Base-by-base conservation (phyloP, 2,113 vertebrate genomes). In the Leucoraja erinaceus region DNA sequence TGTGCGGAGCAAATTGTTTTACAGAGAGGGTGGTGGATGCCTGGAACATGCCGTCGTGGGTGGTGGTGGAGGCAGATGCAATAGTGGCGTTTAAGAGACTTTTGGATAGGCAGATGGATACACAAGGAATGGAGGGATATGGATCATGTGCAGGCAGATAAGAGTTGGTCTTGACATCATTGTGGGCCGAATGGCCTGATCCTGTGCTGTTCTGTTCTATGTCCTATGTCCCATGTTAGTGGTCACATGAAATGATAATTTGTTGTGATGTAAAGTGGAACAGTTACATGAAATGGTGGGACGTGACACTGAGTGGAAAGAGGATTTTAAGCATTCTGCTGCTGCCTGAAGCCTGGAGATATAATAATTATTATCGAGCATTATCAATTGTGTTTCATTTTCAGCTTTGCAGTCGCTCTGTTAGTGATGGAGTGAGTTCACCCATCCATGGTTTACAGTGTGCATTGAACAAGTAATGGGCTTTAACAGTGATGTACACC, bases 271-370 rank as follows among this genome's bases (percentile, higher is more conserved):
- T 47, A 47, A 47, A 47, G 38, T 47, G 20, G 18, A 63, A 88
- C 31, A 63, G 83, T 88, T 47, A 28, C 2, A 0, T 14, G 18
- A 5, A 63, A 28, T 66, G 28, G 5, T 88, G 83, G 59, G 18
- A 63, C 7, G 83, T 88, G 16, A 88, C 28, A 88, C 31, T 63
- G 59, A 63, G 59, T 16, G 31, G 59, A 63, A n/a, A n/a, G 56
- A 31, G 25, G 56, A 63, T 88, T 88, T 88, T 88, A 88, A 47
- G 28, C 83, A 63, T 63, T 88, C 28, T 88, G 83, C 59, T 31
- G 61, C 14, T 66, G 83, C 59, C 18, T 56, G n/a, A n/a, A 88
- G n/a, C 28, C 59, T 61, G 7, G 28, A n/a, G 83, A 86, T 63
- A n/a, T 59, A 31, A 18, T 88, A 88, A 66, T 63, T 31, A 88